Evolutionary conservation across 2,797 vertebrate species (phyloP).

Genomic region (Hemitrygon akajei): DNA sequence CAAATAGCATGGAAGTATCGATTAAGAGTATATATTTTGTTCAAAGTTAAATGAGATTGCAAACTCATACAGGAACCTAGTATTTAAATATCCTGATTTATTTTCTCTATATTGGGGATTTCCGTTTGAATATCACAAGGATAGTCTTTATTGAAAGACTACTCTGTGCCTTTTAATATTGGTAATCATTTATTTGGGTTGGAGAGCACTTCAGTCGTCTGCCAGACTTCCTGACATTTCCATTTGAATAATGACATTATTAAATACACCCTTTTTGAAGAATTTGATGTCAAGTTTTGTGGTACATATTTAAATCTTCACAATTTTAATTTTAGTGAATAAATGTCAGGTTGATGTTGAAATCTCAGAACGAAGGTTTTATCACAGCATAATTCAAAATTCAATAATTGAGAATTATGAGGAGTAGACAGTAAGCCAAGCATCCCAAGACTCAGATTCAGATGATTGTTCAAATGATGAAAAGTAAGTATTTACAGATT

Average conservation of each 20-base stretch:
- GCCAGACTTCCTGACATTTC: neutral
- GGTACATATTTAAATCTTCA: neutral
- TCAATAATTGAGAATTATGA: neutral
- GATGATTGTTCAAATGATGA: neutral
- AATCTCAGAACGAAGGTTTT: neutral
- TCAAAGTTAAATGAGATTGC: neutral
- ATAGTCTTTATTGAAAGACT: neutral
- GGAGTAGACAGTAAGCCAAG: neutral
- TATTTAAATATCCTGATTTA: neutral
- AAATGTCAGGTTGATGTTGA: neutral
- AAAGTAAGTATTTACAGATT: neutral
- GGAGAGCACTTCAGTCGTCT: neutral
- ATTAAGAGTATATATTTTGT: neutral
- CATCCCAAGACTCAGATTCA: neutral
- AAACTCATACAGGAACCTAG: neutral
- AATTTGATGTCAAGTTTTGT: neutral
- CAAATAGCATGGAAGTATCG: neutral
- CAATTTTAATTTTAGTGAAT: neutral
- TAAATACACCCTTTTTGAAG: neutral
- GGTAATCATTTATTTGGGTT: neutral
- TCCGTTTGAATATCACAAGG: neutral
- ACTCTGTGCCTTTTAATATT: neutral
- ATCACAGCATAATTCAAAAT: neutral
- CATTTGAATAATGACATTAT: neutral
- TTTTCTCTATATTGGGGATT: neutral